A percentile compares a stretch with the other conserved stretches of the same genome.
Evolutionary conservation across 2,888 invertebrate genomes (phyloP).

Genomic region (Ceriagrion tenellum): DNA sequence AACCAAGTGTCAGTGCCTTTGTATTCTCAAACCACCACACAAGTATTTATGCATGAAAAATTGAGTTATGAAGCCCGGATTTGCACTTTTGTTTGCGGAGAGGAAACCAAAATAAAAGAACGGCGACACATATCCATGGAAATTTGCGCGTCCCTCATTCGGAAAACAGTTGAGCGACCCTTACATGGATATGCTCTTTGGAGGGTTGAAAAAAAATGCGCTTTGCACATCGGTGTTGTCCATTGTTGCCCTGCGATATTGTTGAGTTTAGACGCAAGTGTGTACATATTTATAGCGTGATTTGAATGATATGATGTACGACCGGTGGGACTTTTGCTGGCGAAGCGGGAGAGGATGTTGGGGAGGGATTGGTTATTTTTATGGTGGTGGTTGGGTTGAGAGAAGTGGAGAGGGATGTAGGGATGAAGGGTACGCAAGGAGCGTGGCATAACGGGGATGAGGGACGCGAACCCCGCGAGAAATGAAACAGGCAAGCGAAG

Average conservation of each 20-base stretch:
- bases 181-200: constrained; percentile 9
- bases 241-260: constrained; percentile 23
- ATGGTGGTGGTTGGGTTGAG: too few species aligned
- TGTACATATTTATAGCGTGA: neutral
- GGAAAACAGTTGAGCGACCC: neutral
- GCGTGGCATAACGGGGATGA: too few species aligned
- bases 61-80: constrained; percentile 20
- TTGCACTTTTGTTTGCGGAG: constrained; percentile 2
- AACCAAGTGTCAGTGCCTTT: neutral
- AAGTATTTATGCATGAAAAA: neutral
- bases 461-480: too few species aligned
- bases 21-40: neutral
- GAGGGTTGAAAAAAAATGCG: neutral
- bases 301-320: neutral
- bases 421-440: too few species aligned
- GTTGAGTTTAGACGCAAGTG: neutral
- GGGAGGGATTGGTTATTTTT: neutral
- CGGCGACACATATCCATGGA: neutral
- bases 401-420: too few species aligned
- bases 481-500: neutral
- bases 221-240: neutral
- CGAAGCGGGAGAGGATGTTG: neutral
- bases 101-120: neutral
- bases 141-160: constrained; percentile 13
- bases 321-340: neutral